Percentiles rank a stretch among this genome's conserved stretches.
These are phyloP conservation scores for Drosophila leontia DNA, from an alignment of 1,140 invertebrate genomes.

Conservation along the genomic window DNA sequence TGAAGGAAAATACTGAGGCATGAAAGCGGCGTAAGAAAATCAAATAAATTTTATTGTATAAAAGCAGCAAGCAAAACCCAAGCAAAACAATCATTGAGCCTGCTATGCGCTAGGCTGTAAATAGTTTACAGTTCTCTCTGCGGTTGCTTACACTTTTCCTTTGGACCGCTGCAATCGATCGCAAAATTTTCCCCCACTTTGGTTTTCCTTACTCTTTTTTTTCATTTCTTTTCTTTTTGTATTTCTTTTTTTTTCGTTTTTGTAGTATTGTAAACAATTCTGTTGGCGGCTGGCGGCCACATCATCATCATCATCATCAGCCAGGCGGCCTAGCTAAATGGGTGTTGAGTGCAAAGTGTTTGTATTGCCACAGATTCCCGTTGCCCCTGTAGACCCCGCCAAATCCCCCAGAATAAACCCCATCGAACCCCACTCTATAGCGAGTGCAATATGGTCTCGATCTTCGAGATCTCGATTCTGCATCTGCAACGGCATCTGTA, in stretches of 20 bases:
- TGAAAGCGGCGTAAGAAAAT: constrained; percentile 80
- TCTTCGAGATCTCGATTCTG: constrained; percentile 28
- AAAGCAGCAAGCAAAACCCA: constrained; percentile 59
- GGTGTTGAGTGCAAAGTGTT: constrained; percentile 83
- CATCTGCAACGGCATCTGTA: constrained; percentile 34
- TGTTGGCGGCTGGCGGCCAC: constrained; percentile 61
- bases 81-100: constrained; percentile 73
- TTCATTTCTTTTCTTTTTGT: constrained; percentile 23
- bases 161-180: constrained; percentile 70
- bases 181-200: constrained; percentile 64
- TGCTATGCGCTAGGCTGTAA: constrained; percentile 70
- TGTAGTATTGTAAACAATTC: constrained; percentile 75
- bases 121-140: constrained; percentile 76
- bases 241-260: constrained; percentile 30
- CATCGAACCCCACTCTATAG: constrained; percentile 13
- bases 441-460: constrained; percentile 65
- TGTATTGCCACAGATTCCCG: constrained; percentile 57
- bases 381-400: neutral
- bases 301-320: constrained; percentile 59
- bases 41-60: constrained; percentile 83
- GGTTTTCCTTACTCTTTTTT: constrained; percentile 7
- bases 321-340: constrained; percentile 68
- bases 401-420: neutral
- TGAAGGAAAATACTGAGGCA: constrained; percentile 80
- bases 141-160: constrained; percentile 70